Percentiles rank a stretch among this genome's conserved stretches.
Evolutionary conservation across 1,140 invertebrate genomes (phyloP).

Genomic region (Conus betulinus): DNA sequence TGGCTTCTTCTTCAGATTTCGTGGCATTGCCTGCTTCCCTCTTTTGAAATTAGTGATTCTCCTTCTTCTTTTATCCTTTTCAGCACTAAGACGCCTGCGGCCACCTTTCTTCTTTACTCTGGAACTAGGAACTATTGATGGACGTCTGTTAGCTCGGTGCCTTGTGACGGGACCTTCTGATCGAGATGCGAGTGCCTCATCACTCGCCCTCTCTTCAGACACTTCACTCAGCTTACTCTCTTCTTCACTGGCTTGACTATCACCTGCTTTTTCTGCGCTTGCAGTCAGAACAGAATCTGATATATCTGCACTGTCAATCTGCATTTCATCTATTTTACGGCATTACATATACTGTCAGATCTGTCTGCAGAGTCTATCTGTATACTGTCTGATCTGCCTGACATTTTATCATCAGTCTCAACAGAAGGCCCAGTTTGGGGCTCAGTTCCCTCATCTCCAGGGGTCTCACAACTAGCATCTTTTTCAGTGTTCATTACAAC

Average conservation of each 20-base stretch:
- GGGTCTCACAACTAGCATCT: neutral
- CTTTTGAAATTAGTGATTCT: conserved; percentile 39
- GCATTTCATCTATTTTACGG: neutral
- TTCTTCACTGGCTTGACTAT: conserved; percentile 16
- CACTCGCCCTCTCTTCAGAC: conserved; percentile 21
- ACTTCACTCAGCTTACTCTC: conserved; percentile 18
- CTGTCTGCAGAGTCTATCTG: neutral
- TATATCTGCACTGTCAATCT: conserved; percentile 21
- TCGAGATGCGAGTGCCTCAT: conserved; percentile 29
- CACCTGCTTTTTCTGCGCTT: conserved; percentile 27
- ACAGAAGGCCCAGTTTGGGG: neutral
- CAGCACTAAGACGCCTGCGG: neutral
- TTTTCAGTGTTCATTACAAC: conserved; percentile 31
- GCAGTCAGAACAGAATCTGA: conserved; percentile 40
- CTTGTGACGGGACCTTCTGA: conserved; percentile 30
- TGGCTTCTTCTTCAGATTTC: conserved; percentile 10
- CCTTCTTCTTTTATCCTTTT: conserved; percentile 28
- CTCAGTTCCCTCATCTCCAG: neutral
- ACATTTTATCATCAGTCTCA: neutral
- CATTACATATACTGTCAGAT: too few species aligned
- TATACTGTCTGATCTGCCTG: neutral
- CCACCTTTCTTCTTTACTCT: conserved; percentile 25
- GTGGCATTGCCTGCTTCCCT: conserved; percentile 6
- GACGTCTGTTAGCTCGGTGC: conserved; percentile 6
- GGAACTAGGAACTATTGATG: neutral